Conservation (phyloP, 2,113 vertebrate genomes). For the Genyomyrus donnyi region DNA sequence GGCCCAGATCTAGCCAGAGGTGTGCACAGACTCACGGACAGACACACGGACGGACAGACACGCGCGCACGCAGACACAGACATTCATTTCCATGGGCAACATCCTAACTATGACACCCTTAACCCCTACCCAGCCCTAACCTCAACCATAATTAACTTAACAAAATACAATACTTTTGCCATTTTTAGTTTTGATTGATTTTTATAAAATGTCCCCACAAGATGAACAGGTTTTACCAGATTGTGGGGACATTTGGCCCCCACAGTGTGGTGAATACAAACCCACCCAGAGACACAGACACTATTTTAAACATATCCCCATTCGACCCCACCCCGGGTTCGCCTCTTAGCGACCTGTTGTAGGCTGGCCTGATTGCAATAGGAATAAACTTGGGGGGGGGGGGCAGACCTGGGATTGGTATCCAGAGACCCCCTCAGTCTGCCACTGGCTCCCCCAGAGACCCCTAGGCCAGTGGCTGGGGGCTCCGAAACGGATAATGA, state of each 20-base stretch:
- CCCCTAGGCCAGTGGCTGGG: slow-evolving; percentile 41
- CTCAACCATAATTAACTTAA: neutral
- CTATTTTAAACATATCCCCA: neutral
- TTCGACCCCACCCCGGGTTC: neutral
- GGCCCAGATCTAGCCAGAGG: neutral
- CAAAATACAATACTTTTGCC: neutral
- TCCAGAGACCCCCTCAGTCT: slow-evolving; percentile 76
- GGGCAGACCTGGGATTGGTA: slow-evolving; percentile 77
- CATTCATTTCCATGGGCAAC: neutral
- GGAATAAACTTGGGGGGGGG: slow-evolving; percentile 61
- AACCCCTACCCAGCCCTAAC: neutral
- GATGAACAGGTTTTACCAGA: neutral
- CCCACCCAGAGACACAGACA: neutral
- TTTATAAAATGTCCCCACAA: neutral
- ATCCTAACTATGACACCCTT: neutral
- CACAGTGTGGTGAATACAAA: neutral
- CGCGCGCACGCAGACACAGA: neutral
- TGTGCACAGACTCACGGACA: neutral
- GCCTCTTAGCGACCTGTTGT: slow-evolving; percentile 11
- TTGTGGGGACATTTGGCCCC: neutral
- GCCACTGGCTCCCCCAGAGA: slow-evolving; percentile 47
- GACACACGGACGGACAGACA: neutral
- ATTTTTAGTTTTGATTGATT: neutral
- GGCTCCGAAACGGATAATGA: slow-evolving; percentile 55
- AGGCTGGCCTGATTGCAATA: slow-evolving; percentile 29